These are phyloP conservation scores for Amiota minor DNA, from an alignment of 2,888 invertebrate genomes.

Conservation along the genomic window DNA sequence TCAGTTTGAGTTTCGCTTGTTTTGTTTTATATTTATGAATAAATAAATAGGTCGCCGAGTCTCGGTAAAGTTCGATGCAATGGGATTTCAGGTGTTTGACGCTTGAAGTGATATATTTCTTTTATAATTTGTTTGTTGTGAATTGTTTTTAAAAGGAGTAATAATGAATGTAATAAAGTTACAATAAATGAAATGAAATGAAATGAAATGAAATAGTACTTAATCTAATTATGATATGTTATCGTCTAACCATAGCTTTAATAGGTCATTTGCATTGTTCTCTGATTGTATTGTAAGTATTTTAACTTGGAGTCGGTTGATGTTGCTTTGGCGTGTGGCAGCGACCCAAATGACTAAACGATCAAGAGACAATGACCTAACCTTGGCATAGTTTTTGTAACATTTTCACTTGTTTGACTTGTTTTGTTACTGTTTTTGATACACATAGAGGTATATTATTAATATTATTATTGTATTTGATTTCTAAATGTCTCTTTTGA, in stretches of 20 bases:
- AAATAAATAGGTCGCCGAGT: too few species aligned
- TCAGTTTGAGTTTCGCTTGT: too few species aligned
- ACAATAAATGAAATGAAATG: slow-evolving; percentile 32
- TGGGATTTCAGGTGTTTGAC: slow-evolving; percentile 33
- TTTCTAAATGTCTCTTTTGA: slow-evolving; percentile 13
- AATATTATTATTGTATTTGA: neutral
- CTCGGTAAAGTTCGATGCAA: too few species aligned
- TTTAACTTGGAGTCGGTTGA: neutral
- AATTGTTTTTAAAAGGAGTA: too few species aligned
- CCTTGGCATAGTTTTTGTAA: slow-evolving; percentile 58
- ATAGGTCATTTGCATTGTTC: too few species aligned
- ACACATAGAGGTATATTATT: neutral
- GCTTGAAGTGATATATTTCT: slow-evolving; percentile 47
- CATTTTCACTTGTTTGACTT: slow-evolving; percentile 1
- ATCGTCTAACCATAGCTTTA: neutral
- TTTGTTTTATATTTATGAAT: too few species aligned
- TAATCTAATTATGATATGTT: slow-evolving; percentile 59
- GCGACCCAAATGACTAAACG: neutral
- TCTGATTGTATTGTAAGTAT: neutral
- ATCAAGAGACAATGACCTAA: slow-evolving; percentile 37
- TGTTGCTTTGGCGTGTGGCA: slow-evolving; percentile 16
- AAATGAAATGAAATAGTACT: slow-evolving; percentile 49
- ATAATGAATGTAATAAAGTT: too few species aligned
- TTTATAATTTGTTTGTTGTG: slow-evolving; percentile 2
- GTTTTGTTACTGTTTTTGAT: neutral